Conservation (phyloP, 1,140 invertebrate species). For the Bombus huntii region DNA sequence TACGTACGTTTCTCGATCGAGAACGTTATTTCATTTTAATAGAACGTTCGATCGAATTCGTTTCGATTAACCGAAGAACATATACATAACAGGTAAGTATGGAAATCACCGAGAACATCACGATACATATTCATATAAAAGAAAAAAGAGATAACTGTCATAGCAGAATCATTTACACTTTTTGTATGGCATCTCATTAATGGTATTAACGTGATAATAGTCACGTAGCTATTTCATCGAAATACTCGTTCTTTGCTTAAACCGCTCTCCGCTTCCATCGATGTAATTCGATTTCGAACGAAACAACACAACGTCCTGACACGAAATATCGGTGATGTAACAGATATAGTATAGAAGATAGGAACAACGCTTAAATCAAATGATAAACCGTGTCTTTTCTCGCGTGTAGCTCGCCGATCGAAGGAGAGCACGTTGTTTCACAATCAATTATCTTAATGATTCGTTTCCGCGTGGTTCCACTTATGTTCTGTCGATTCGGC, state of each 20-base stretch:
- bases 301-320: not conserved
- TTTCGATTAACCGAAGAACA: not conserved
- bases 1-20: not conserved
- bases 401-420: not conserved
- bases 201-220: conserved; percentile 34
- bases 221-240: conserved; percentile 31
- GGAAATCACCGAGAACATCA: not conserved
- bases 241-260: not conserved
- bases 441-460: conserved; percentile 46
- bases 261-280: not conserved
- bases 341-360: not conserved
- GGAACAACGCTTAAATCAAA: not conserved
- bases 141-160: conserved; percentile 6
- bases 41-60: conserved; percentile 6
- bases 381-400: not conserved
- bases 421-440: conserved; percentile 25
- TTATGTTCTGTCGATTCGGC: not conserved
- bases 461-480: conserved; percentile 31
- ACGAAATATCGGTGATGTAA: not conserved
- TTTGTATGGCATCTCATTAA: not conserved
- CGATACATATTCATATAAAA: not conserved
- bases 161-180: conserved; percentile 10
- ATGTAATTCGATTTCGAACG: not conserved
- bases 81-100: too few relatives aligned
- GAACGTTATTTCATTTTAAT: not conserved